These are phyloP conservation scores for Tryphoninae sp. DNA, from an alignment of 2,888 invertebrate species.

Conservation along the genomic window DNA sequence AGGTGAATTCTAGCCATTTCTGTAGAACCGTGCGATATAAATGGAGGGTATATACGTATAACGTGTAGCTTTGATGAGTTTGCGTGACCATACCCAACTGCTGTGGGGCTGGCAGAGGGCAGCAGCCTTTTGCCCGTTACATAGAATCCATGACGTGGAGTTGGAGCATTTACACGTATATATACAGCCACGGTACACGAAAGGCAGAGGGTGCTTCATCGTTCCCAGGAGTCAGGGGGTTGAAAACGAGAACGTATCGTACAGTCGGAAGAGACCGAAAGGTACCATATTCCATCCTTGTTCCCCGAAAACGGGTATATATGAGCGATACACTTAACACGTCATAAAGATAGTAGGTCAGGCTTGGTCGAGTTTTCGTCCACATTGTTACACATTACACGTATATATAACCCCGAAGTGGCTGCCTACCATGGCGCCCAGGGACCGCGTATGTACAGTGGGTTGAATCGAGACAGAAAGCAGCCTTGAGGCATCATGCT, in stretches of 20 bases:
- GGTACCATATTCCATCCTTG: conserved; percentile 11
- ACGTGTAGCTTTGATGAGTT: conserved; percentile 17
- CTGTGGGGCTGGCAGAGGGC: conserved; percentile 3
- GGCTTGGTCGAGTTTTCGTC: neutral
- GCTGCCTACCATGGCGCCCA: conserved; percentile 10
- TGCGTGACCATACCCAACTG: conserved; percentile 37
- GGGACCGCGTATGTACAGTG: neutral
- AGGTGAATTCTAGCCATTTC: conserved; percentile 23
- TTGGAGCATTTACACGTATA: conserved; percentile 1
- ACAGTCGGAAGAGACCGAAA: neutral
- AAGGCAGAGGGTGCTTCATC: neutral
- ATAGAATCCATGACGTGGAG: conserved; percentile 3
- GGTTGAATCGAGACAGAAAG: neutral
- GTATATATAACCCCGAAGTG: neutral
- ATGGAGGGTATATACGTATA: conserved; percentile 13
- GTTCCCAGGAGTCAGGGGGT: conserved; percentile 4
- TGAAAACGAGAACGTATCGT: conserved; percentile 34
- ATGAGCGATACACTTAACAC: conserved; percentile 31
- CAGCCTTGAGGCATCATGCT: conserved; percentile 14
- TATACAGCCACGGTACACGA: neutral
- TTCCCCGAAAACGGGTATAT: conserved; percentile 25
- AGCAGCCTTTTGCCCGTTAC: conserved; percentile 14
- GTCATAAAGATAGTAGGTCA: conserved; percentile 48
- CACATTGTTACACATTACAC: conserved; percentile 3
- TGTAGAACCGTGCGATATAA: neutral